Base-by-base conservation (phyloP, 2,113 vertebrate species). In the Dipodomys stephensi region DNA sequence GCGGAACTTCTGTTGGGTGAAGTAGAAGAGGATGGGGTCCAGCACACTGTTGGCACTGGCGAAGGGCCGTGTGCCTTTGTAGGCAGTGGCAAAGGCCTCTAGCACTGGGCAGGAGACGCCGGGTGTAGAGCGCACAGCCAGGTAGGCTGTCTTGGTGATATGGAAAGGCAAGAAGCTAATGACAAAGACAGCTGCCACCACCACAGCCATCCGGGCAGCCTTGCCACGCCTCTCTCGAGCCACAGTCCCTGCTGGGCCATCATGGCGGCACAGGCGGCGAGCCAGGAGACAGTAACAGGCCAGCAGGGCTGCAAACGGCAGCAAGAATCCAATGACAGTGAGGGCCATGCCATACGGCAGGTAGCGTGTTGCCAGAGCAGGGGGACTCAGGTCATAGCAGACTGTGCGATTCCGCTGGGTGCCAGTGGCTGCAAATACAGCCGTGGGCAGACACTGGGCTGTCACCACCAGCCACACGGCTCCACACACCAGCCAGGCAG, bases 141-240 rank as follows among this genome's bases (percentile, higher is more conserved):
- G 98, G 97, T 99, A 99, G 95, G 99, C 96, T 11, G 99, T 99
- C 97, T 99, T 99, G 90, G 99, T 99, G 92, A 99, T 65, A 84
- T 99, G 99, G 97, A 99, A 99, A 0, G 99, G 99, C 73, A 99
- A 94, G 97, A 99, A 99, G 96, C 99, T 99, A 94, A 99, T 90
- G 95, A 98, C 99, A 67, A 99, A 99, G 93, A 98, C 99, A 0
- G 98, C 92, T 5, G 98, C 98, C 90, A 99, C 99, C 2, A 99
- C 98, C 71, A 99, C 46, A 32, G 99, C 99, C 99, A 99, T 99
- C 0, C 98, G 98, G 73, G 99, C 98, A 0, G 99, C 99, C 79
- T 98, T 99, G 96, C 98, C 98, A 44, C 99, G 99, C 88, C 98
- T 98, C 95, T 99, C 98, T 83, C 94, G 98, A 79, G 98, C 98